These are phyloP conservation scores for Drosophila sordidula DNA, from an alignment of 2,888 invertebrate species.

Conservation along the genomic window DNA sequence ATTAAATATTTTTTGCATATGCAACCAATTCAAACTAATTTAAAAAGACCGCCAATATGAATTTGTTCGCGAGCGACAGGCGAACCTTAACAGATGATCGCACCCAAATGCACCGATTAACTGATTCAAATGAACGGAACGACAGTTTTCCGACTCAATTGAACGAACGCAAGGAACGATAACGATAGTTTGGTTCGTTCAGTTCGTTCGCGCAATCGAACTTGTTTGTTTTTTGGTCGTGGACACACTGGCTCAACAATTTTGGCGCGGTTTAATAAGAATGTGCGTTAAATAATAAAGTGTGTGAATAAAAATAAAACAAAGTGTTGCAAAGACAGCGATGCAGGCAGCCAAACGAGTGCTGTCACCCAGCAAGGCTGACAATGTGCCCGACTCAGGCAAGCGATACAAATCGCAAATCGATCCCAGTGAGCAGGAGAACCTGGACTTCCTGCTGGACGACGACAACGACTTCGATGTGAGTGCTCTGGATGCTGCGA, in stretches of 20 bases:
- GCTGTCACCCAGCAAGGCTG: constrained; percentile 59
- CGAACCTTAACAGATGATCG: not conserved
- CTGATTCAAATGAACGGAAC: not conserved
- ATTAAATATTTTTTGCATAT: no score
- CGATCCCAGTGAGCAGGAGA: constrained; percentile 44
- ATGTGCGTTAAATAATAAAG: constrained; percentile 19
- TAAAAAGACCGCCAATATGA: constrained; percentile 1
- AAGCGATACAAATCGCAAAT: constrained; percentile 53
- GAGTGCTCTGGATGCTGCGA: constrained; percentile 34
- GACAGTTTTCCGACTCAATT: not conserved
- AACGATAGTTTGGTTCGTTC: not conserved
- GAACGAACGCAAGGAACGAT: constrained; percentile 3
- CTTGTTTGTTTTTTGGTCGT: not conserved
- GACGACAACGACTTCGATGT: constrained; percentile 72
- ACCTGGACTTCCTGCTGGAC: constrained; percentile 71
- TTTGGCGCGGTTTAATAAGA: constrained; percentile 42
- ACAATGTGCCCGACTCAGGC: constrained; percentile 22
- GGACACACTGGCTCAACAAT: constrained; percentile 29
- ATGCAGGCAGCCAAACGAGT: constrained; percentile 55
- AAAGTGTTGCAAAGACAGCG: not conserved
- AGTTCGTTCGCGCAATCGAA: not conserved
- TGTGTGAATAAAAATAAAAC: not conserved
- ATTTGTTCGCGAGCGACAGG: not conserved
- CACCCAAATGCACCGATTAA: no score
- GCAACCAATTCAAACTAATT: not conserved